Evolutionary conservation across 2,888 invertebrate species (phyloP).

Genomic region (Stramonita haemastoma): DNA sequence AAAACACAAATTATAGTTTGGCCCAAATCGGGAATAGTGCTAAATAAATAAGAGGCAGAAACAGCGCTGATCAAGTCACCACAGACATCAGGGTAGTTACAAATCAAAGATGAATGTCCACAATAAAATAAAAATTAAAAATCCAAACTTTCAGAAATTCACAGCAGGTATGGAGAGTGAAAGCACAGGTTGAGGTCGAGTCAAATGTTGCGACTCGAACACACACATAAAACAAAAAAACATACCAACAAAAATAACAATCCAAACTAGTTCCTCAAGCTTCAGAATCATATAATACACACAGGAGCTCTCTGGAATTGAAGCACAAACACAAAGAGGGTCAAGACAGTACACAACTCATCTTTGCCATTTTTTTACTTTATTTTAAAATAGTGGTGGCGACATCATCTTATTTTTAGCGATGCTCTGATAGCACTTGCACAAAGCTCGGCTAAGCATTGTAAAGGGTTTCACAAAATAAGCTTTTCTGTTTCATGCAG

Average conservation of each 20-base stretch:
- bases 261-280: no score
- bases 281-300: not conserved
- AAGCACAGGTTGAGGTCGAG: not conserved
- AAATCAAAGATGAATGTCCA: no score
- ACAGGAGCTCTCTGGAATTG: not conserved
- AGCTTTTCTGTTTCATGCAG: not conserved
- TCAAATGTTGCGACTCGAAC: not conserved
- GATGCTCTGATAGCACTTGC: not conserved
- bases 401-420: no score
- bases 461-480: conserved; percentile 8
- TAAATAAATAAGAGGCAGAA: no score
- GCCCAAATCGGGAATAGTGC: no score
- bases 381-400: no score
- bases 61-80: no score
- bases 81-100: no score
- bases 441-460: not conserved
- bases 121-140: no score
- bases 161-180: not conserved
- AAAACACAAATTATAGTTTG: not conserved
- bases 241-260: no score
- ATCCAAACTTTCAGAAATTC: no score
- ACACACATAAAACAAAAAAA: not conserved
- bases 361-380: no score
- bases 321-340: not conserved
- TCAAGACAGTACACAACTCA: not conserved